A percentile compares a stretch with the other conserved stretches of the same genome.
These are phyloP conservation scores for Mythimna vitellina DNA, from an alignment of 2,888 invertebrate genomes.

Conservation along the genomic window DNA sequence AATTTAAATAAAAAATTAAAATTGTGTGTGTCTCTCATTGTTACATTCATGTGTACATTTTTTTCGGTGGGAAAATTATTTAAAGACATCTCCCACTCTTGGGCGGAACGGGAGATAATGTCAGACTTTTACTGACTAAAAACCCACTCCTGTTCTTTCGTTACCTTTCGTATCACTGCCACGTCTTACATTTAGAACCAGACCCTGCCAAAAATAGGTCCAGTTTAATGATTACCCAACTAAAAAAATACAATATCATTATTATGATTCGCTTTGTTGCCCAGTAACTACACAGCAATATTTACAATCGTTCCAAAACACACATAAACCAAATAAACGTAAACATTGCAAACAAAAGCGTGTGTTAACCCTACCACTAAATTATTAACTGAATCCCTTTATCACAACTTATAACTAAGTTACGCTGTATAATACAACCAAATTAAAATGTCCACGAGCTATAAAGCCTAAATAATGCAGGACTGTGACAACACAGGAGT, in stretches of 20 bases:
- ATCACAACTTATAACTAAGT: constrained; percentile 47
- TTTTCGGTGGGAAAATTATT: too few relatives aligned
- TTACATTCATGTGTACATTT: too few relatives aligned
- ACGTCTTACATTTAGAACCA: too few relatives aligned
- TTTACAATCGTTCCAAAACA: not conserved
- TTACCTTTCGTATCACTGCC: too few relatives aligned
- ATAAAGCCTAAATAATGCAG: constrained; percentile 43
- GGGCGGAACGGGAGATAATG: too few relatives aligned
- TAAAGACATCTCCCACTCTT: too few relatives aligned
- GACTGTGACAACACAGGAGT: constrained; percentile 31
- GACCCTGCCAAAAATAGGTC: too few relatives aligned
- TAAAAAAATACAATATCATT: not conserved
- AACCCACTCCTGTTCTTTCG: too few relatives aligned
- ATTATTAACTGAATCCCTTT: constrained; percentile 29
- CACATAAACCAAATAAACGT: constrained; percentile 11
- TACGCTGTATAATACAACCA: constrained; percentile 26
- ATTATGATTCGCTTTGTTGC: not conserved
- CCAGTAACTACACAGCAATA: not conserved
- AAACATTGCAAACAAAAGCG: constrained; percentile 32
- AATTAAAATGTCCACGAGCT: constrained; percentile 49
- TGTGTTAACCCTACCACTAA: constrained; percentile 3
- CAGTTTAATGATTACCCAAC: too few relatives aligned
- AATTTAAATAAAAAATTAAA: too few relatives aligned
- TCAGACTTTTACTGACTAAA: too few relatives aligned
- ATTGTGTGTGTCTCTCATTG: too few relatives aligned